These are phyloP conservation scores for Neuroscelio doddi DNA, from an alignment of 2,888 invertebrate species.

Conservation along the genomic window DNA sequence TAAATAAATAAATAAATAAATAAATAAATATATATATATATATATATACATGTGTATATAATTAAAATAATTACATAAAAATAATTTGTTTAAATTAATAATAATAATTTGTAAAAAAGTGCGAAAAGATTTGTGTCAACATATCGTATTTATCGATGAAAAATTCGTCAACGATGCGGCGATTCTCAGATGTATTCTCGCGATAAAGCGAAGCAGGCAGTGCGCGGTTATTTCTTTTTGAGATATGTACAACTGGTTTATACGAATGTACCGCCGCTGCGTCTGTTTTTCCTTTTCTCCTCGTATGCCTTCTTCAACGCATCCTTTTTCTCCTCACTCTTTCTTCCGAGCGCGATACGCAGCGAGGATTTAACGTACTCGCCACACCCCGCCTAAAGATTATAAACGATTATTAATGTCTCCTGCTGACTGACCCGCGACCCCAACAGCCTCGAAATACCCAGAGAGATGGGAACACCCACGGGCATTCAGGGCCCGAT, in stretches of 20 bases:
- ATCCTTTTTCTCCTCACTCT: slow-evolving; percentile 14
- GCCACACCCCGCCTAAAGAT: slow-evolving; percentile 64
- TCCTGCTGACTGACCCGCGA: slow-evolving; percentile 62
- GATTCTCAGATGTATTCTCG: no score
- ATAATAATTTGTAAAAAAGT: no score
- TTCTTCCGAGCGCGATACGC: slow-evolving; percentile 33
- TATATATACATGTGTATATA: no score
- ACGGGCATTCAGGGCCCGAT: slow-evolving; percentile 41
- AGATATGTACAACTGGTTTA: slow-evolving; percentile 24
- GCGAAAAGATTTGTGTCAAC: no score
- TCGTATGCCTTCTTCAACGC: not conserved
- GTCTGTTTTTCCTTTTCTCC: slow-evolving; percentile 6
- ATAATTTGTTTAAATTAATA: no score
- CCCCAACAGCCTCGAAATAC: slow-evolving; percentile 44
- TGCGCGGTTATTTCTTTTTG: slow-evolving; percentile 18
- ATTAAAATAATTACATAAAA: no score
- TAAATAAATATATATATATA: no score
- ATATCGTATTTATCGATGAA: slow-evolving; percentile 2
- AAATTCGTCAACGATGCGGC: slow-evolving; percentile 1
- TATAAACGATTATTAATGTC: slow-evolving; percentile 69
- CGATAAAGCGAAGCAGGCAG: slow-evolving; percentile 1
- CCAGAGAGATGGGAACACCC: slow-evolving; percentile 47
- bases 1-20: no score
- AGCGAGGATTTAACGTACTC: slow-evolving; percentile 55
- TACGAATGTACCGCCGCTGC: slow-evolving; percentile 4